Percentiles rank a stretch among this genome's conserved stretches.
Evolutionary conservation across 2,797 vertebrate genomes (phyloP).

Genomic region (Nothura maculosa): DNA sequence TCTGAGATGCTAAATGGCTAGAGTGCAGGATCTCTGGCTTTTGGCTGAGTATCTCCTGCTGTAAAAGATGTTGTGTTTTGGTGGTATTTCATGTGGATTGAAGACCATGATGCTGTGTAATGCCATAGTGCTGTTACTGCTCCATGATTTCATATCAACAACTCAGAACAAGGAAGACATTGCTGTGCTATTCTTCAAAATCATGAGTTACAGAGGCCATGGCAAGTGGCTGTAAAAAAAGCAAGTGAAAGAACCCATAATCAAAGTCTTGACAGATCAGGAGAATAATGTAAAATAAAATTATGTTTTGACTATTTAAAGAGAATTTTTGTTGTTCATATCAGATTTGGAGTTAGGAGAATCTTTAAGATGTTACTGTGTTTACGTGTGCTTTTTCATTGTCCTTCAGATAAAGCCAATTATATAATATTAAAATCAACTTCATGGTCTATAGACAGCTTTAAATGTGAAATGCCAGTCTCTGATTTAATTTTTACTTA

Average conservation of each 20-base stretch:
- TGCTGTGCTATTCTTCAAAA: neutral
- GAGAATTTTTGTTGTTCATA: neutral
- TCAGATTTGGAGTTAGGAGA: neutral
- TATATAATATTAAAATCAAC: neutral
- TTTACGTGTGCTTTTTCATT: neutral
- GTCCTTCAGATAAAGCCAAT: neutral
- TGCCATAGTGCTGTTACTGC: neutral
- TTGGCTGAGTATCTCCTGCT: neutral
- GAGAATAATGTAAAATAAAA: neutral
- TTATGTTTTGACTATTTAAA: neutral
- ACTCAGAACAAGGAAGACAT: neutral
- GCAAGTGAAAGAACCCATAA: neutral
- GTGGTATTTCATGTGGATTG: accelerated
- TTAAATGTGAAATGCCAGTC: neutral
- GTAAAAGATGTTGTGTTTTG: accelerated
- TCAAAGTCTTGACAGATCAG: neutral
- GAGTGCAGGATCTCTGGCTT: neutral
- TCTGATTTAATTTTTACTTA: neutral
- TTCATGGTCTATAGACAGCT: neutral
- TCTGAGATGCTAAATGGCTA: neutral
- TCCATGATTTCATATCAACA: neutral
- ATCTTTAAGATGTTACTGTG: neutral
- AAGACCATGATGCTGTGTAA: accelerated
- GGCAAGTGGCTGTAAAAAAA: neutral
- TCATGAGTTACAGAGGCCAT: neutral